Conservation (phyloP, 2,113 vertebrate genomes). For the Urocynchramus pylzowi region DNA sequence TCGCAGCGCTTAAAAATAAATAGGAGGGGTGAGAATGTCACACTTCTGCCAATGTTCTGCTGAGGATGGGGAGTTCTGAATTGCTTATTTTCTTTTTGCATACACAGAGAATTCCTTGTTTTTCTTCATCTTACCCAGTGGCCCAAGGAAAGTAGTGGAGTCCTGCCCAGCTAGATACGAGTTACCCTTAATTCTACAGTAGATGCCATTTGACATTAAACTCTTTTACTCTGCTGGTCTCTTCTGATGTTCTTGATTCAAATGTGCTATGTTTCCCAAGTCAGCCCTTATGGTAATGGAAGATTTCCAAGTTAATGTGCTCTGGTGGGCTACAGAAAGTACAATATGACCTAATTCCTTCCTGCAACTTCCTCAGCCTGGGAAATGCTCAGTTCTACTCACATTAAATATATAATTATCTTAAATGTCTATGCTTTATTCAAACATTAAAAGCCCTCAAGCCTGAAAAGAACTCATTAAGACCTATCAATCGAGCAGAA, state of each 20-base stretch:
- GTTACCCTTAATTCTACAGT: neutral
- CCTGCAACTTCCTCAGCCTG: slow-evolving; percentile 1
- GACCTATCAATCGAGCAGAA: neutral
- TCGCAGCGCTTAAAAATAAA: slow-evolving; percentile 51
- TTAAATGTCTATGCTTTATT: slow-evolving; percentile 14
- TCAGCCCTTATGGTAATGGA: neutral
- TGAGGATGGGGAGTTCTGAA: neutral
- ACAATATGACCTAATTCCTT: slow-evolving; percentile 56
- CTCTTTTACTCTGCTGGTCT: neutral
- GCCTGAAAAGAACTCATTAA: neutral
- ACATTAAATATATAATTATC: slow-evolving; percentile 14
- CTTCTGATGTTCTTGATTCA: neutral
- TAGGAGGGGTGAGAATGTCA: slow-evolving; percentile 10
- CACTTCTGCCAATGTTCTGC: neutral
- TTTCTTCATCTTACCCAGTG: neutral
- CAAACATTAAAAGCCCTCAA: neutral
- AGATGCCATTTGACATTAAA: neutral
- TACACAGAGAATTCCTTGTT: neutral
- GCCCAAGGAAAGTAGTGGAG: neutral
- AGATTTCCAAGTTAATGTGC: slow-evolving; percentile 25
- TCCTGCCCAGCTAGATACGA: neutral
- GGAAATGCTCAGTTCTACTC: neutral
- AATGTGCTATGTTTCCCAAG: neutral
- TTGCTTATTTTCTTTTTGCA: neutral
- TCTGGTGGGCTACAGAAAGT: slow-evolving; percentile 28